Evolutionary conservation across 1,140 invertebrate species (phyloP).

Genomic region (Drosophila triauraria): DNA sequence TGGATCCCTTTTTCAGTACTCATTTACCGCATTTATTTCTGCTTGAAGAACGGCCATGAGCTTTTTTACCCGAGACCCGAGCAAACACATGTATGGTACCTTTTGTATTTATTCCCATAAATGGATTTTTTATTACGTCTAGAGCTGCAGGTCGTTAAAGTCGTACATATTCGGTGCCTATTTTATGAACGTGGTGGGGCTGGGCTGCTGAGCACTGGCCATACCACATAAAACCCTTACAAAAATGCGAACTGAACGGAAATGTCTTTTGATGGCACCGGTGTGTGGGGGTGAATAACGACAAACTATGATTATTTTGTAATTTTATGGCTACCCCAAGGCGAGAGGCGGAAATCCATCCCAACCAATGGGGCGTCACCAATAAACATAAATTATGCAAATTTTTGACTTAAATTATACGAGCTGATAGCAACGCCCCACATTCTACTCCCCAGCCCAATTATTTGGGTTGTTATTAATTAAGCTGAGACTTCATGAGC

Average conservation of each 20-base stretch:
- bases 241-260: conserved; percentile 49
- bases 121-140: conserved; percentile 67
- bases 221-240: conserved; percentile 47
- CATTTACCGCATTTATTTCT: conserved; percentile 33
- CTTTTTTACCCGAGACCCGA: not conserved
- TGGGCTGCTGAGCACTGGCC: conserved; percentile 25
- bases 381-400: conserved; percentile 82
- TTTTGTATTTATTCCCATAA: conserved; percentile 58
- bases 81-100: conserved; percentile 10
- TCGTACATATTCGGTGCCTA: conserved; percentile 52
- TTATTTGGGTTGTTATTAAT: conserved; percentile 75
- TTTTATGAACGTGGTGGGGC: conserved; percentile 48
- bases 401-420: conserved; percentile 77
- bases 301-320: conserved; percentile 65
- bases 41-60: conserved; percentile 31
- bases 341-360: conserved; percentile 15
- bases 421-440: conserved; percentile 51
- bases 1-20: conserved; percentile 14
- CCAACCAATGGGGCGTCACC: conserved; percentile 56
- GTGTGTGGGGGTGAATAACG: conserved; percentile 3
- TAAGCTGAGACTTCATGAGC: conserved; percentile 65
- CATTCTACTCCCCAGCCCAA: not conserved
- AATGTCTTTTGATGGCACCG: conserved; percentile 28
- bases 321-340: conserved; percentile 53
- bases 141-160: conserved; percentile 67